Percentiles rank a stretch among this genome's conserved stretches.
Evolutionary conservation across 2,888 invertebrate genomes (phyloP).

Genomic region (Elegia similella): DNA sequence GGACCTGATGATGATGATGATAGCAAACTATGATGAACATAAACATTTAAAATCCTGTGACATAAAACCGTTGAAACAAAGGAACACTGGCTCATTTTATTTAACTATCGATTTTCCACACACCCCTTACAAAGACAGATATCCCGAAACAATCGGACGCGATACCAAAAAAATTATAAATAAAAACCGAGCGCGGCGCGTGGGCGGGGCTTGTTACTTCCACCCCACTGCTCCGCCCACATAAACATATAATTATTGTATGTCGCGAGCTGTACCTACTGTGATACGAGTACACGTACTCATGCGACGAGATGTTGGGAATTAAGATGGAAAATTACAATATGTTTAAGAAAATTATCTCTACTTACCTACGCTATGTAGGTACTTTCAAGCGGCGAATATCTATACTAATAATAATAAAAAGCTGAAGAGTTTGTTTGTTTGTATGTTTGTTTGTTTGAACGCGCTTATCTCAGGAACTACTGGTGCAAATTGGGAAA

Average conservation of each 20-base stretch:
- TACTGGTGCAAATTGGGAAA: too few relatives aligned
- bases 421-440: too few relatives aligned
- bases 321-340: background rate
- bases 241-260: slow-evolving; percentile 51
- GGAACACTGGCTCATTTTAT: background rate
- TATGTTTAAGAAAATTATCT: background rate
- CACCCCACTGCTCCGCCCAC: slow-evolving; percentile 67
- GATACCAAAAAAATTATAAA: slow-evolving; percentile 35
- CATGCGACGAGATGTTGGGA: background rate
- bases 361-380: too few relatives aligned
- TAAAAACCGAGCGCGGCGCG: slow-evolving; percentile 33
- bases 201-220: slow-evolving; percentile 58
- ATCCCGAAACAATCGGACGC: slow-evolving; percentile 32
- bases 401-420: too few relatives aligned
- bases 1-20: too few relatives aligned
- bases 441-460: too few relatives aligned
- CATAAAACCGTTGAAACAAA: background rate
- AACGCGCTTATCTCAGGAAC: too few relatives aligned
- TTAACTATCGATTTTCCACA: slow-evolving; percentile 9
- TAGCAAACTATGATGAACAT: too few relatives aligned
- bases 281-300: background rate
- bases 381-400: too few relatives aligned
- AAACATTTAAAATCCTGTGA: background rate
- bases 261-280: slow-evolving; percentile 16
- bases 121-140: slow-evolving; percentile 25